phyloP scores from a whole-genome alignment of 2,888 invertebrate species.

The Lasioglossum villosulum region DNA sequence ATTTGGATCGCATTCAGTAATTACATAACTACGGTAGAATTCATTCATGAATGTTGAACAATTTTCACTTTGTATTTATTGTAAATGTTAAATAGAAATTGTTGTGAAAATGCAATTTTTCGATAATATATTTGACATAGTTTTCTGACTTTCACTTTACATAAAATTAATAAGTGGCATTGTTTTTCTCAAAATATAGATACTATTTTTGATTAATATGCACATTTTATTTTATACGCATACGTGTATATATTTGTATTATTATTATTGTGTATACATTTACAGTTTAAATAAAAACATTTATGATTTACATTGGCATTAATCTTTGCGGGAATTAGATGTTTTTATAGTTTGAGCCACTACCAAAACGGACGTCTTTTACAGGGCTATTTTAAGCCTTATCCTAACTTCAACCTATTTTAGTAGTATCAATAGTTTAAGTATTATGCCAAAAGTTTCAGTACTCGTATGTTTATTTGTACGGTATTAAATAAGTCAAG shows the following conservation, averaged over 20 bases:
- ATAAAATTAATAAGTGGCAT: background rate
- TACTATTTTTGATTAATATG: background rate
- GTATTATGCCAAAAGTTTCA: constrained; percentile 38
- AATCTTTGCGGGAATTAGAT: constrained; percentile 16
- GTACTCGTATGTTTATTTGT: background rate
- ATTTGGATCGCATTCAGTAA: constrained; percentile 21
- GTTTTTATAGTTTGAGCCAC: constrained; percentile 47
- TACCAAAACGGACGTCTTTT: constrained; percentile 56
- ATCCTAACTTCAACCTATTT: constrained; percentile 70
- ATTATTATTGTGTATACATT: background rate
- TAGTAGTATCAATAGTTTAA: constrained; percentile 52
- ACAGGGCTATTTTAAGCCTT: constrained; percentile 55
- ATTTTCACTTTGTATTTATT: background rate
- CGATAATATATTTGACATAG: background rate
- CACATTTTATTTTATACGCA: background rate
- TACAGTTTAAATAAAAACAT: background rate
- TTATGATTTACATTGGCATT: background rate
- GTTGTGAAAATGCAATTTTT: background rate
- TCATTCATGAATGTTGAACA: constrained; percentile 30
- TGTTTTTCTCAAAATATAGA: background rate
- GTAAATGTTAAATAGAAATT: background rate
- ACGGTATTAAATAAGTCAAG: background rate
- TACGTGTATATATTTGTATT: background rate
- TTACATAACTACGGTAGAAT: constrained; percentile 51
- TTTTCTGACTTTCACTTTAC: background rate